phyloP scores from a whole-genome alignment of 2,113 vertebrate species.

The Chaenocephalus aceratus region DNA sequence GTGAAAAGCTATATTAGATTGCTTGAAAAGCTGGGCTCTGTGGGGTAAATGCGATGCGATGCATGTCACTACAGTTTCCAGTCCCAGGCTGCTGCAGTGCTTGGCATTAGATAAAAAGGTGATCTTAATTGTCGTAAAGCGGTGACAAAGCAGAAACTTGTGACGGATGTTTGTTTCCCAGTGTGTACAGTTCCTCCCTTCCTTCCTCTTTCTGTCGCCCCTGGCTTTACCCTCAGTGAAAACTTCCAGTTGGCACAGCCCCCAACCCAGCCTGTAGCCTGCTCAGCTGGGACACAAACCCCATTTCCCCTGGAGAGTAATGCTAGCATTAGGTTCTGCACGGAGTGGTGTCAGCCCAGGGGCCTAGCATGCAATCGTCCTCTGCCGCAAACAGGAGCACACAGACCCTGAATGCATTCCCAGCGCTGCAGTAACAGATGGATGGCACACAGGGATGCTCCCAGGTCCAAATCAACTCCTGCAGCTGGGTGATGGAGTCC shows the following conservation, averaged over 20 bases:
- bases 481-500: constrained; percentile 70
- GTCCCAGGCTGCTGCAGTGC: background rate
- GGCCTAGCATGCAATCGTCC: constrained; percentile 56
- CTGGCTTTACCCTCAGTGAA: constrained; percentile 36
- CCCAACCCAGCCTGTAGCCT: constrained; percentile 13
- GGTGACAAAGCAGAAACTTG: constrained; percentile 33
- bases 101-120: background rate
- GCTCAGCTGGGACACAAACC: constrained; percentile 57
- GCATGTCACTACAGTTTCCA: background rate
- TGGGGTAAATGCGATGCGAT: background rate
- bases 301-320: constrained; percentile 55
- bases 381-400: constrained; percentile 57
- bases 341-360: constrained; percentile 58
- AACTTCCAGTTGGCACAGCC: constrained; percentile 28
- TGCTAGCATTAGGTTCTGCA: constrained; percentile 46
- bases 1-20: no score
- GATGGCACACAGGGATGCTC: constrained; percentile 64
- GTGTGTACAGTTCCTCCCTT: constrained; percentile 54
- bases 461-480: constrained; percentile 71
- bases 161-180: constrained; percentile 47
- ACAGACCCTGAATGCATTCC: constrained; percentile 50
- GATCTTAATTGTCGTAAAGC: constrained; percentile 13
- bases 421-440: constrained; percentile 70
- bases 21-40: background rate
- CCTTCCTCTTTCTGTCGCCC: constrained; percentile 55